phyloP scores from a whole-genome alignment of 2,113 vertebrate genomes.

The Odontesthes bonariensis region DNA sequence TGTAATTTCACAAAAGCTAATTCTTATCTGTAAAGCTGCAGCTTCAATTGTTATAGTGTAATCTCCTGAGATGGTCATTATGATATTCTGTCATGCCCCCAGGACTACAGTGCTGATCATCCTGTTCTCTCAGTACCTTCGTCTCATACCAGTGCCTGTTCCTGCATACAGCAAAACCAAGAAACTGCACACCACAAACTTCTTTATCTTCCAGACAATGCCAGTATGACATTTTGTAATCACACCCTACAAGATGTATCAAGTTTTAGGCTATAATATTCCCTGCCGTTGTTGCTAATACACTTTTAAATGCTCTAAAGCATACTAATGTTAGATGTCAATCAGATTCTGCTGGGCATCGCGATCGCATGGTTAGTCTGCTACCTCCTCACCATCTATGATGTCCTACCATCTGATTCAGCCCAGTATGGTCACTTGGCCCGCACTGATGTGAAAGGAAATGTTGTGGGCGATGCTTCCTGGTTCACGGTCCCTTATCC shows the following conservation, averaged over 20 bases:
- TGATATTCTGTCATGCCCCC: conserved; percentile 40
- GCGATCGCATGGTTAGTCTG: conserved; percentile 91
- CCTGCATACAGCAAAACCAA: conserved; percentile 83
- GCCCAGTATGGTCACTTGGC: conserved; percentile 86
- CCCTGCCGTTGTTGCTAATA: neutral
- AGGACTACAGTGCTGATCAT: conserved; percentile 91
- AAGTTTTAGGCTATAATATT: neutral
- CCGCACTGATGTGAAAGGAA: conserved; percentile 89
- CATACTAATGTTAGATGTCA: conserved; percentile 42
- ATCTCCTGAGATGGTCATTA: neutral
- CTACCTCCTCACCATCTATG: conserved; percentile 86
- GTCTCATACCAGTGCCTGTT: conserved; percentile 83
- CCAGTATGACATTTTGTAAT: conserved; percentile 78
- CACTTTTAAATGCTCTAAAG: neutral
- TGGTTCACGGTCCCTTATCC: conserved; percentile 95
- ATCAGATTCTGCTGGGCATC: conserved; percentile 92
- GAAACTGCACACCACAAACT: conserved; percentile 81
- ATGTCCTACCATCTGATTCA: conserved; percentile 85
- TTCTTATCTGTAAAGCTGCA: neutral
- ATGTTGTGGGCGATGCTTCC: conserved; percentile 84
- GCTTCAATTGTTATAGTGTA: neutral
- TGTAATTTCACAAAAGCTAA: neutral
- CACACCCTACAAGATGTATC: neutral
- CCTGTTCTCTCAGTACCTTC: conserved; percentile 96
- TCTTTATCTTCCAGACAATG: conserved; percentile 91